Percentiles rank a stretch among this genome's conserved stretches.
phyloP scores from a whole-genome alignment of 2,888 invertebrate species.

The Notodromas monacha region DNA sequence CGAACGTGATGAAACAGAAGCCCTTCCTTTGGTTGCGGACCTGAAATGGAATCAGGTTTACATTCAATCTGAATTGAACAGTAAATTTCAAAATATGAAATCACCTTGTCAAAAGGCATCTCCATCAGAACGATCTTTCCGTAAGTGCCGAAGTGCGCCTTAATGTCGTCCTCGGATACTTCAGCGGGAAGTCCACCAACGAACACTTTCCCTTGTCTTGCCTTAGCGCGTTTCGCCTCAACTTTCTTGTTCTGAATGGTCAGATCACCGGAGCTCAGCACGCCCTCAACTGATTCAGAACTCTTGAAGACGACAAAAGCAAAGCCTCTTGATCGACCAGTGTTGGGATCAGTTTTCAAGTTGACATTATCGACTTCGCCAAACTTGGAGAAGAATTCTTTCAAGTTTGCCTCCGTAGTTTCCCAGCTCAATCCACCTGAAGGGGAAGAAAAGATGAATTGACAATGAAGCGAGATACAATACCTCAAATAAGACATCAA shows the following conservation, averaged over 20 bases:
- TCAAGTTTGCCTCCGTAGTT: too few species aligned
- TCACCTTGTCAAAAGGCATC: constrained; percentile 8
- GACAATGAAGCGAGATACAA: too few species aligned
- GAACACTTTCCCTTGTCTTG: constrained; percentile 8
- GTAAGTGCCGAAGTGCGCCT: constrained; percentile 8
- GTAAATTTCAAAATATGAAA: constrained; percentile 7
- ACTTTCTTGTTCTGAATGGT: constrained; percentile 8
- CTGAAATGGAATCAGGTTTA: too few species aligned
- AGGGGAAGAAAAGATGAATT: too few species aligned
- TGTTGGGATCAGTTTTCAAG: constrained; percentile 9
- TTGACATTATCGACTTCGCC: constrained; percentile 8
- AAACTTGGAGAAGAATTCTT: constrained; percentile 8
- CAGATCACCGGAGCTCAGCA: constrained; percentile 8
- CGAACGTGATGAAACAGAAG: too few species aligned
- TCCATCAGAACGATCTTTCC: constrained; percentile 8
- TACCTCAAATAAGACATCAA: too few species aligned
- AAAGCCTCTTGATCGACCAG: constrained; percentile 8
- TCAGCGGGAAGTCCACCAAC: constrained; percentile 8
- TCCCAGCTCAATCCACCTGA: too few species aligned
- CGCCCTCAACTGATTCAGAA: constrained; percentile 8
- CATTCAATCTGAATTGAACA: constrained; percentile 8
- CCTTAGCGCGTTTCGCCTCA: constrained; percentile 8
- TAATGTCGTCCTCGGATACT: constrained; percentile 8
- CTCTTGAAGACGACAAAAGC: constrained; percentile 8
- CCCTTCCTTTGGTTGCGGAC: constrained; percentile 8